Evolutionary conservation across 2,113 vertebrate genomes (phyloP).

Genomic region (Odontesthes bonariensis): DNA sequence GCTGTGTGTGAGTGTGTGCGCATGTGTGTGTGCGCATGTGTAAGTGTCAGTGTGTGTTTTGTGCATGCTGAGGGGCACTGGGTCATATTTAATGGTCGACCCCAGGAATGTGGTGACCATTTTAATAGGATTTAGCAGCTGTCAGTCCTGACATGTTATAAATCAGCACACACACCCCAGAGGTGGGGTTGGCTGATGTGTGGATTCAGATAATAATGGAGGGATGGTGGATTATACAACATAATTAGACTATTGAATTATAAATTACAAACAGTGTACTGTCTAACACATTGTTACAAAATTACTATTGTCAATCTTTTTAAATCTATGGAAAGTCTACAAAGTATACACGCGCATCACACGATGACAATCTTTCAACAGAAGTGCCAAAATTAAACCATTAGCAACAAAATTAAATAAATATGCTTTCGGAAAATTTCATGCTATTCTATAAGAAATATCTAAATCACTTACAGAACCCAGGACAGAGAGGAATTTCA

Average conservation of each 20-base stretch:
- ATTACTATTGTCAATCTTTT: not conserved
- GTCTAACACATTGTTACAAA: not conserved
- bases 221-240: not conserved
- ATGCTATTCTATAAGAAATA: no score
- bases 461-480: no score
- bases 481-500: no score
- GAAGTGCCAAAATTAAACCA: no score
- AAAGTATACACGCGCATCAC: no score
- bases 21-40: constrained; percentile 29
- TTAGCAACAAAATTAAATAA: no score
- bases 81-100: constrained; percentile 67
- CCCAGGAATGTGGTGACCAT: constrained; percentile 71
- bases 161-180: constrained; percentile 57
- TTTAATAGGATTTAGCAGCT: constrained; percentile 78
- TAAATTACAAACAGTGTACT: not conserved
- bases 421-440: no score
- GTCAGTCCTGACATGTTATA: constrained; percentile 72
- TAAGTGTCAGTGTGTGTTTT: constrained; percentile 29
- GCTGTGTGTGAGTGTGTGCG: constrained; percentile 17
- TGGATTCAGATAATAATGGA: not conserved
- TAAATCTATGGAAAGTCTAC: no score
- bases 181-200: not conserved
- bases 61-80: constrained; percentile 30
- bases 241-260: not conserved
- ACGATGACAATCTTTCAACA: no score